Base-by-base conservation (phyloP, 2,797 vertebrate genomes). In the Peromyscus eremicus region DNA sequence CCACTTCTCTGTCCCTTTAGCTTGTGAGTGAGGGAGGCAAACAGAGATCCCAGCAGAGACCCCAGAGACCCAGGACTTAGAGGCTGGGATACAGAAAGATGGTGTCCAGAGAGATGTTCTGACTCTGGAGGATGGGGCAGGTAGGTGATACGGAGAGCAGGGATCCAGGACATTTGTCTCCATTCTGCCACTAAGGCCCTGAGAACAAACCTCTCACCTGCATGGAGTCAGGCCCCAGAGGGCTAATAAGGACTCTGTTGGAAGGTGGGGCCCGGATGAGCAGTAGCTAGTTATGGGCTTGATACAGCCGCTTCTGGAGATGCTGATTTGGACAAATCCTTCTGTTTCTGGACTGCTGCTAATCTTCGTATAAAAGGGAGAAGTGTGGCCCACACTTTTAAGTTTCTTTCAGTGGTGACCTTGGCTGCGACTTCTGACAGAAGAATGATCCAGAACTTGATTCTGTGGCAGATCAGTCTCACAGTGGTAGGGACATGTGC, bases 181-280 rank as follows among this genome's bases (percentile, higher is more conserved):
- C 11, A 7, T 55, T 9, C 68, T 19, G 17, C n/a, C 16, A 21
- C 34, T n/a, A 27, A 25, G 6, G 6, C 4, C 23, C 3, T 60
- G 25, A 60, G 23, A 60, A 60, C 55, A 37, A 4, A 57, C 55
- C 4, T 27, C 25, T 55, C 79, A 60, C 12, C 55, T 40, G 6
- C n/a, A 5, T 60, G 25, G 79, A 40, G 6, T 40, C 80, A 40
- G n/a, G 21, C 23, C 12, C 12, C 6, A 40, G 43, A 0, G 0
- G 1, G 6, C 17, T 16, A 85, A 29, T 16, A 60, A 64, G 1
- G 6, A 11, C 55, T 40, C 27, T 34, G 4, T 43, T 37, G 10
- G 29, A 13, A 32, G 10, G 13, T 5, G 0, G 46, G 1, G n/a
- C 7, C 4, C 40, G 0, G 4, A 17, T 16, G 3, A 9, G 0